Base-by-base conservation (phyloP, 2,888 invertebrate genomes). In the Scaptomyza parva region DNA sequence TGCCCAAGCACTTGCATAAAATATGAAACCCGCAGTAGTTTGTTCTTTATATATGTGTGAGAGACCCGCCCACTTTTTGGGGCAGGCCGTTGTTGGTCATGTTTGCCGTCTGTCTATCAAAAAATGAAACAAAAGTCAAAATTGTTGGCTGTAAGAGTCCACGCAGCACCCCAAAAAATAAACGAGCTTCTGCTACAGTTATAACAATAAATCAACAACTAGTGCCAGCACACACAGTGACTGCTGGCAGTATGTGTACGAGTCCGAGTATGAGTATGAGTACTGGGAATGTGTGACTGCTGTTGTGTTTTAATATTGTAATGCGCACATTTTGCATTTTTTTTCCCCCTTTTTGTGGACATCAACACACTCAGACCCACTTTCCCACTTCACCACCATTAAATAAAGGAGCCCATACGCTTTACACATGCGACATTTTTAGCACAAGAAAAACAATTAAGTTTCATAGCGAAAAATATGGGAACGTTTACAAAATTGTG, bases 191-290 rank as follows among this genome's bases (percentile, higher is more conserved):
- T 64, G 71, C 61, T 54, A 83, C 84, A 86, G 88, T 79, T 87
- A 79, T 82, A 87, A 86, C 86, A 87, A 85, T 85, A 85, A 85
- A 85, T 85, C 84, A 85, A 85, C 83, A 82, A 55, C 60, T 78
- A 83, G 77, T 70, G 86, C 77, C 86, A 80, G 68, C 70, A 64
- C 17, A 67, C 53, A 71, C 80, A 66, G 61, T 68, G 70, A 52
- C 63, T 74, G 70, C 73, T 60, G 68, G 40, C 70, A 68, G 62
- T 69, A 61, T 51, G 71, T 52, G 60, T 66, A 59, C 59, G 30
- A 64, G 24, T 24, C 24, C 24, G 24, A 68, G 60, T 66, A 61
- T 48, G 71, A 48, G 60, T 69, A 59, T 53, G 35, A 63, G 51
- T 51, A 11, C 41, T 37, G 7, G 7, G 17, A 26, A 35, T 41